Evolutionary conservation across 2,113 vertebrate species (phyloP).

Genomic region (Pholis gunnellus): DNA sequence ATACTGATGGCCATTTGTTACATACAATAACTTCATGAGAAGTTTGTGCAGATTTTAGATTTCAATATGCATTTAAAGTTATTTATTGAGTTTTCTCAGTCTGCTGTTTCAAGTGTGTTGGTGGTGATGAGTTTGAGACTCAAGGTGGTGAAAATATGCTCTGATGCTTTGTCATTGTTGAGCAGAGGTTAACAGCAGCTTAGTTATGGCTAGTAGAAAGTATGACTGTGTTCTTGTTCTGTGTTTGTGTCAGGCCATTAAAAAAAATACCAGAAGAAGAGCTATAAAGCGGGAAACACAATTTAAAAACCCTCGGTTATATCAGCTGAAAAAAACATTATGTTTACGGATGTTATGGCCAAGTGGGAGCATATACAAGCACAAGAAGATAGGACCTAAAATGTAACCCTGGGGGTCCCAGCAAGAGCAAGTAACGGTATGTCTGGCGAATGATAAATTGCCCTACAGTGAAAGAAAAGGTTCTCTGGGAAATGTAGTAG

Average conservation of each 20-base stretch:
- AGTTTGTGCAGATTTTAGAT: not conserved
- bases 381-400: constrained; percentile 39
- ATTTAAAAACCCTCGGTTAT: not conserved
- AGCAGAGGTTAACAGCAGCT: not conserved
- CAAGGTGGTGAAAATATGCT: not conserved
- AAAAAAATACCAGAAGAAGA: not conserved
- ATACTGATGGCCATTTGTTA: not conserved
- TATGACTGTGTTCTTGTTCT: not conserved
- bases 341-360: constrained; percentile 25
- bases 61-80: not conserved
- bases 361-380: constrained; percentile 18
- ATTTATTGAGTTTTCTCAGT: not conserved
- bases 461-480: constrained; percentile 47
- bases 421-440: constrained; percentile 29
- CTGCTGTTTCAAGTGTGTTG: not conserved
- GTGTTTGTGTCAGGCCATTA: not conserved
- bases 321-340: not conserved
- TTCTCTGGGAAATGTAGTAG: constrained; percentile 56
- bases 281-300: not conserved
- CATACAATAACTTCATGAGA: not conserved
- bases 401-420: constrained; percentile 58
- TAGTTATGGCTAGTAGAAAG: not conserved
- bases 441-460: constrained; percentile 52
- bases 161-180: not conserved
- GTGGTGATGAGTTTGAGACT: not conserved